phyloP scores from a whole-genome alignment of 2,797 vertebrate genomes.

The Sphenopsis melanotis region DNA sequence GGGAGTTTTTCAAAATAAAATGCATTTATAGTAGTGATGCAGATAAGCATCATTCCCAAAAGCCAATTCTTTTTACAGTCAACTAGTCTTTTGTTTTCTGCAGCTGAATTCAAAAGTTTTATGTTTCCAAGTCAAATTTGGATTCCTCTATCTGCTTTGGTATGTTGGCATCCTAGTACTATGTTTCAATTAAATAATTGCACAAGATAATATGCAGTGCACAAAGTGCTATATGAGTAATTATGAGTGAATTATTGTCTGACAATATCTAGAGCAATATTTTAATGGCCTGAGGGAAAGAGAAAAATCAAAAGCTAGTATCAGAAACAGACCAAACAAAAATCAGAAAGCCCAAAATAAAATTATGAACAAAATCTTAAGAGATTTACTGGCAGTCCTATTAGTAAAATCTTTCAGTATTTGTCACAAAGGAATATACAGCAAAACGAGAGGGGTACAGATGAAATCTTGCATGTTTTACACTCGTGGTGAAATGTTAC shows the following conservation, averaged over 20 bases:
- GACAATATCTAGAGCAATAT: neutral
- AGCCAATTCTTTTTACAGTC: neutral
- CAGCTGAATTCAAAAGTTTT: constrained; percentile 27
- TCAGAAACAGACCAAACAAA: neutral
- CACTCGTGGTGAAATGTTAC: rapidly evolving
- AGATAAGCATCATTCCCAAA: constrained; percentile 41
- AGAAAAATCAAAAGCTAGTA: neutral
- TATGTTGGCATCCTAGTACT: constrained; percentile 1
- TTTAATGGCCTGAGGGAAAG: neutral
- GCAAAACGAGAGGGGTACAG: neutral
- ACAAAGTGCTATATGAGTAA: neutral
- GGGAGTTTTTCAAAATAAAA: constrained; percentile 38
- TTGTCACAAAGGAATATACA: neutral
- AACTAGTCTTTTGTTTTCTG: constrained; percentile 1
- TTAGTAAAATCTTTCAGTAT: neutral
- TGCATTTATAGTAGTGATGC: constrained; percentile 9
- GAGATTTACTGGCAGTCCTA: neutral
- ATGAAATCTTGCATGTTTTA: neutral
- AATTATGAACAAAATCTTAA: neutral
- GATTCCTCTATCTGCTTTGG: constrained; percentile 25
- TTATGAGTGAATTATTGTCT: neutral
- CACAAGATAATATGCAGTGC: neutral
- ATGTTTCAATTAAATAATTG: constrained; percentile 60
- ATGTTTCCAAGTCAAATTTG: constrained; percentile 27
- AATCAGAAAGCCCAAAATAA: neutral